Evolutionary conservation across 2,113 vertebrate species (phyloP).

Genomic region (Pollimyrus isidori): DNA sequence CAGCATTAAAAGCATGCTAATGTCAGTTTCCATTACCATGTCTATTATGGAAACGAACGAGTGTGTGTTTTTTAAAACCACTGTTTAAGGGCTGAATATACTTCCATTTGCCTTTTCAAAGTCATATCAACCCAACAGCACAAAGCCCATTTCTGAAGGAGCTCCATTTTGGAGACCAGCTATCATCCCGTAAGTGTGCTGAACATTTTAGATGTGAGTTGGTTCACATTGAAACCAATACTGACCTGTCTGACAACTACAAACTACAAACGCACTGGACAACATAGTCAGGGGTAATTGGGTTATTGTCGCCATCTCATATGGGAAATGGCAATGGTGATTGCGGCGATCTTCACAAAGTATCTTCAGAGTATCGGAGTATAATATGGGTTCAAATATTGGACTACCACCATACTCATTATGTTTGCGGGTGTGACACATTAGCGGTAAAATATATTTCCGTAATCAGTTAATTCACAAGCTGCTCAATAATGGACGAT

Average conservation of each 20-base stretch:
- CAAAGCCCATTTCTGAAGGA: neutral
- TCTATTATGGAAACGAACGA: slow-evolving; percentile 1
- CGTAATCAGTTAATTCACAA: neutral
- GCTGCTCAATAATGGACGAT: neutral
- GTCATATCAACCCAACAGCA: neutral
- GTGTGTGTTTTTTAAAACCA: neutral
- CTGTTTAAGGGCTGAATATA: neutral
- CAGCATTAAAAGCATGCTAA: neutral
- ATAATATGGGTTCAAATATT: neutral
- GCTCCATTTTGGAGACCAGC: neutral
- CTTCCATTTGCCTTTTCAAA: neutral
- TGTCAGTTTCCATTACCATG: neutral
- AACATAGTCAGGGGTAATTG: neutral
- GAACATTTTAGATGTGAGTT: neutral
- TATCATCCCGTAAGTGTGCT: neutral
- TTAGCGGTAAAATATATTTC: neutral
- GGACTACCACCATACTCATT: neutral
- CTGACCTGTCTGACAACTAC: neutral
- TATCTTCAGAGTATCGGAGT: neutral
- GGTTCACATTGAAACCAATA: neutral
- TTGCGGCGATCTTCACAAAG: neutral
- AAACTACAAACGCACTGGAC: neutral
- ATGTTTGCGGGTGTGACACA: neutral
- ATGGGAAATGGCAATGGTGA: neutral
- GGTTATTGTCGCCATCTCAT: neutral